Base-by-base conservation (phyloP, 2,113 vertebrate genomes). In the Prunella fulvescens region DNA sequence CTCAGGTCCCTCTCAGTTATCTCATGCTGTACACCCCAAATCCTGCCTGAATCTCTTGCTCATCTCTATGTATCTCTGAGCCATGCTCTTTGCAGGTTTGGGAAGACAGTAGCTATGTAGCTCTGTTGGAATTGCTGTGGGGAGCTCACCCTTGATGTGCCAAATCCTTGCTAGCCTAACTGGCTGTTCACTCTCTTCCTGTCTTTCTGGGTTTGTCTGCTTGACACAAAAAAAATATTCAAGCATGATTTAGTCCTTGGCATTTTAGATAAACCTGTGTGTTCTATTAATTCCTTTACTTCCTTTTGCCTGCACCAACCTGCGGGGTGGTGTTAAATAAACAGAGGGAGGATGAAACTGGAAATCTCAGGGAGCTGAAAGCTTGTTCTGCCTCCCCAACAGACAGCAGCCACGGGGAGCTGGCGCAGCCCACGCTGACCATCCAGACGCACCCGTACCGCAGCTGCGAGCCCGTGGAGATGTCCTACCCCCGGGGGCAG, bases 361-460 rank as follows among this genome's bases (percentile, higher is more conserved):
- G 87, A 17, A 54, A 12, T n/a, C 13, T 2, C 26, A 48, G 66
- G 6, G 22, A 10, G 77, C 22, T 97, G 88, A 98, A 57, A 64
- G 44, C 50, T 78, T 93, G 22, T 81, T 94, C 89, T 96, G 35
- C 88, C 86, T 96, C 91, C 91, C 73, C 94, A 58, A 94, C 97
- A 99, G 99, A 99, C 95, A 98, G 98, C 84, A 98, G 99, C 97
- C 99, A 99, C 9, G 98, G 98, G 12, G 99, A 99, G 58, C 97
- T 99, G 88, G 96, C 98, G 58, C 99, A 99, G 97, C 99, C 99
- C 5, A 99, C 99, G 1, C 97, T 99, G 95, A 99, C 98, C 39
- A 99, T 99, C 97, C 99, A 99, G 98, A 99, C 99, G 14, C 99
- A 99, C 89, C 99, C 99, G 9, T 99, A 99, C 72, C 98, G 99